Percentiles rank a stretch among this genome's conserved stretches.
Conservation (phyloP, 2,888 invertebrate species). For the Yponomeuta plumbellus region DNA sequence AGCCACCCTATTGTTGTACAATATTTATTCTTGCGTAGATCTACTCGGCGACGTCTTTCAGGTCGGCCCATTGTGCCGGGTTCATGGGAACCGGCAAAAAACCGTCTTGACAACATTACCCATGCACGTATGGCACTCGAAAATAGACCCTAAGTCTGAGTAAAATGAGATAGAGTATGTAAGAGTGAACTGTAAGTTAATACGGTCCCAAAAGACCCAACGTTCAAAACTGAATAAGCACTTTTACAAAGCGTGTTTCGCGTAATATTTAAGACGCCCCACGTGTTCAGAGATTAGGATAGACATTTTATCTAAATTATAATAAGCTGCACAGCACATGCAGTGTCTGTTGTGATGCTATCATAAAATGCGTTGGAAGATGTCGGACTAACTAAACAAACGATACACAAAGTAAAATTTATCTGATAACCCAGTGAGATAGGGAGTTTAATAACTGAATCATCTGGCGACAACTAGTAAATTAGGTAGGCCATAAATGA, state of each 20-base stretch:
- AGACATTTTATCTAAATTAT: conserved; percentile 33
- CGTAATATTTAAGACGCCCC: conserved; percentile 42
- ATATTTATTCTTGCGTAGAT: conserved; percentile 75
- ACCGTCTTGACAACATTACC: conserved; percentile 25
- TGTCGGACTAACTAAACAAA: neutral
- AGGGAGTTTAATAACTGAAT: neutral
- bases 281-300: conserved; percentile 65
- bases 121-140: neutral
- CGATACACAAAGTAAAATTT: neutral
- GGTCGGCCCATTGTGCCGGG: conserved; percentile 70
- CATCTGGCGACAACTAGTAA: no score
- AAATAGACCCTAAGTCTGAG: neutral
- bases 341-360: conserved; percentile 22
- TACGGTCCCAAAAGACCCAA: conserved; percentile 27
- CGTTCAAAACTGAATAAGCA: conserved; percentile 69
- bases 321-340: conserved; percentile 55
- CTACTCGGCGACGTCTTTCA: conserved; percentile 59
- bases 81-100: conserved; percentile 75
- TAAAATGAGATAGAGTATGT: neutral
- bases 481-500: no score
- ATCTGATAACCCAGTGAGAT: neutral
- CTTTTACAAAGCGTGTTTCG: conserved; percentile 56
- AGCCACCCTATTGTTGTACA: conserved; percentile 69
- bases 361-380: neutral
- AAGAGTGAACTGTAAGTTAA: neutral